These are phyloP conservation scores for Rostratula benghalensis DNA, from an alignment of 2,113 vertebrate genomes.

Conservation along the genomic window DNA sequence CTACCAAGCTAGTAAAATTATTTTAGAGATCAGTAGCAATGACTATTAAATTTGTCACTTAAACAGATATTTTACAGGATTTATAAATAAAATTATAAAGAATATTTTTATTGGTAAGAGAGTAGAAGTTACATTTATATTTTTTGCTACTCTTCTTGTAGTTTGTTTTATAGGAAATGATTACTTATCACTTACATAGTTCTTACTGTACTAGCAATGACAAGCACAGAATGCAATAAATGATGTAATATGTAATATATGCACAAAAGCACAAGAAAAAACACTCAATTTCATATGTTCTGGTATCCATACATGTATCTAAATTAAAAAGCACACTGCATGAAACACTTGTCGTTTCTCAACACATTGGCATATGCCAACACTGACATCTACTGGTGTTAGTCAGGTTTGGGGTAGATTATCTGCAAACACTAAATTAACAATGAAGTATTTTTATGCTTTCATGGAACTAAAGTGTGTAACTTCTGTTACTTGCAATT, in stretches of 20 bases:
- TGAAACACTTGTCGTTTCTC: not conserved
- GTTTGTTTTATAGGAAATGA: not conserved
- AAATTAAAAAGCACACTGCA: not conserved
- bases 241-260: not conserved
- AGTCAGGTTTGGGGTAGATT: not conserved
- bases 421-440: not conserved
- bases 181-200: not conserved
- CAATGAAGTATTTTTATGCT: not conserved
- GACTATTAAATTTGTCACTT: not conserved
- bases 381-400: constrained; percentile 80
- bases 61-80: not conserved
- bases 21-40: not conserved
- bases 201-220: not conserved
- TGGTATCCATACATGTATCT: no score
- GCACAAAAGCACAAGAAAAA: not conserved
- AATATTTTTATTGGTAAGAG: not conserved
- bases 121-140: not conserved
- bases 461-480: not conserved
- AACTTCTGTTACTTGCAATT: not conserved
- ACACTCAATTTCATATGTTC: not conserved
- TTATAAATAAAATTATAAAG: not conserved
- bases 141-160: not conserved
- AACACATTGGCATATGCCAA: constrained; percentile 45
- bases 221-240: not conserved
- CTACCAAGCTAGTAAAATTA: not conserved